Percentiles rank a stretch among this genome's conserved stretches.
phyloP scores from a whole-genome alignment of 2,113 vertebrate genomes.

The Platichthys stellatus region DNA sequence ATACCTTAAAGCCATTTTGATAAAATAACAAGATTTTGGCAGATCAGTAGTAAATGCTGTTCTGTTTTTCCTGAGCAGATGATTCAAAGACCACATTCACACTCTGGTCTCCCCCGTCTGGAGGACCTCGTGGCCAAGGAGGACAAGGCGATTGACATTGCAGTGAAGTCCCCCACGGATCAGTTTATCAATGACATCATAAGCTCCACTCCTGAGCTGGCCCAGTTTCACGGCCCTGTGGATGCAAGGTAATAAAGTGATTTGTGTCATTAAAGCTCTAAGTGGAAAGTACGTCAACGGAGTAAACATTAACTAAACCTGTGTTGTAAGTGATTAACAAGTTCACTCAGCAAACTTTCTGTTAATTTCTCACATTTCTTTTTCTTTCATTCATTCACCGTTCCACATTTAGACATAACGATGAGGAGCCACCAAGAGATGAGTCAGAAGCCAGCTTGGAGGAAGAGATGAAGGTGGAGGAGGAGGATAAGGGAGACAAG shows the following conservation, averaged over 20 bases:
- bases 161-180: conserved; percentile 38
- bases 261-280: conserved; percentile 1
- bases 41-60: neutral
- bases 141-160: conserved; percentile 26
- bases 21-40: neutral
- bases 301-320: neutral
- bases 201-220: conserved; percentile 83
- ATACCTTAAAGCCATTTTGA: neutral
- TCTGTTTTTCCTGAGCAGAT: conserved; percentile 28
- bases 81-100: conserved; percentile 56
- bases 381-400: conserved; percentile 32
- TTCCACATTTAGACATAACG: conserved; percentile 48
- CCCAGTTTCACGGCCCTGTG: conserved; percentile 58
- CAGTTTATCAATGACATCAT: conserved; percentile 79
- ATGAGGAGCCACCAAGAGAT: conserved; percentile 3
- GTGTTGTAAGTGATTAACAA: neutral
- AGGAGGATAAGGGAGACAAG: conserved; percentile 2
- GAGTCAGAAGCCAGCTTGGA: conserved; percentile 48
- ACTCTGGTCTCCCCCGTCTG: conserved; percentile 43
- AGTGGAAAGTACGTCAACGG: neutral
- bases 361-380: neutral
- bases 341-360: neutral
- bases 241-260: conserved; percentile 68
- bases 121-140: conserved; percentile 53
- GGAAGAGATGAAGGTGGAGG: conserved; percentile 50